Base-by-base conservation (phyloP, 2,888 invertebrate species). In the Microctonus hyperodae region DNA sequence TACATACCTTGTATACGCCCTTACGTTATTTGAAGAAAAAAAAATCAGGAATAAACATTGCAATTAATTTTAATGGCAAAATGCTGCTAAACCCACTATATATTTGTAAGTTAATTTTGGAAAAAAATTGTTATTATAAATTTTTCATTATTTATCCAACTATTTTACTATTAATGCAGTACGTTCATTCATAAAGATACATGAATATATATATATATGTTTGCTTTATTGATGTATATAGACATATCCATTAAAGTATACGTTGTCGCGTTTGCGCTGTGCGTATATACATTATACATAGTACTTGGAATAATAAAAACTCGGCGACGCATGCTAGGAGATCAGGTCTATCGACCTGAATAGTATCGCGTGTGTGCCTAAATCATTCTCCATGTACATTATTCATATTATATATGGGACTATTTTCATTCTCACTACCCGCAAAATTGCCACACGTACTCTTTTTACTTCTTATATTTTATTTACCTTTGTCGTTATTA, bases 381-480 rank as follows among this genome's bases (percentile, higher is more conserved):
- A 71, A 71, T 72, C 74, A 76, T 73, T 74, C 70, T 67, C 70
- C 64, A 68, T 67, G 75, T 76, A 73, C 72, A 76, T 76, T 70
- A 76, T 76, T 76, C 75, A 76, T 76, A 65, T 60, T 68, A 71
- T n/a, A n/a, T n/a, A n/a, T 53, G 50, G 28, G 28, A 70, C 70
- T 71, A 74, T 75, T 74, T 73, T 73, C 67, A 65, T 65, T 68
- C 64, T 60, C 70, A 65, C 69, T 70, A 23, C 23, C 58, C 59
- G 13, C 1, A 16, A 40, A 13, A 13, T 31, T 20, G 10, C 37
- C 22, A 13, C 37, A 37, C 13, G 10, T 44, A 13, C 20, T 44
- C 23, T 28, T 28, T n/a, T 13, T 28, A 31, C 28, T 60, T 2
- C 31, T 20, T 48, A n/a, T 13, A 9, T 37, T 55, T 28, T 55